Evolutionary conservation across 2,113 vertebrate genomes (phyloP), one percentile per base, ranked within the genome.

Genomic region (Vireo altiloquus): DNA sequence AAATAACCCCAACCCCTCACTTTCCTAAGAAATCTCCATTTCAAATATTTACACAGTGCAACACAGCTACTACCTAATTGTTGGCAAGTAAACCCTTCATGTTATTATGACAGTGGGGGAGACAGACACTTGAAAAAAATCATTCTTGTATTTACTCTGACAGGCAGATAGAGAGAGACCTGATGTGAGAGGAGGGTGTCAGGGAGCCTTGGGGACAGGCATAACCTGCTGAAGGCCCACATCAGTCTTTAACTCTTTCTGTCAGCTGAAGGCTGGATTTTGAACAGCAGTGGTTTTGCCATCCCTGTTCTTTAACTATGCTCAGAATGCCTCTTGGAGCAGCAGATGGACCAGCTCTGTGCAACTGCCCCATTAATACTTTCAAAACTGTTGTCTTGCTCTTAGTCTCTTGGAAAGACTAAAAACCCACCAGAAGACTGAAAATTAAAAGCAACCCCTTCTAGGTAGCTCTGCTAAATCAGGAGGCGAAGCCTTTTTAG

Each of bases 21-120:
- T 90, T 87, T 75, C 79, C 61, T 49, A 90, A 85, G 50, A 33
- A 82, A 89, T 95, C 81, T 89, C 33, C 23, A 68, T 93, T 93
- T 95, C 64, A 79, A 86, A 88, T 69, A 46, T 61, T 61, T 94
- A 56, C 28, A 37, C 24, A 15, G 44, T 42, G 56, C 52, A 46
- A 13, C 79, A 82, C 69, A 82, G 21, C 70, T 52, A 2, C 61
- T 31, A 17, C 57, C 57, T 79, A 53, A 63, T 39, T 83, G 39
- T 76, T 79, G 40, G 52, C 74, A 66, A 68, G 65, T 30, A 82
- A 93, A 28, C 39, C 65, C 68, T 42, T 49, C 12, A 19, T 4
- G 5, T 63, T 47, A 31, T 66, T 37, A 9, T 80, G 52, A 27
- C 64, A 71, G 52, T 0, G 1, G 15, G 24, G 42, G 40, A 85